phyloP scores from a whole-genome alignment of 2,888 invertebrate genomes.

The Dendrolimus houi region DNA sequence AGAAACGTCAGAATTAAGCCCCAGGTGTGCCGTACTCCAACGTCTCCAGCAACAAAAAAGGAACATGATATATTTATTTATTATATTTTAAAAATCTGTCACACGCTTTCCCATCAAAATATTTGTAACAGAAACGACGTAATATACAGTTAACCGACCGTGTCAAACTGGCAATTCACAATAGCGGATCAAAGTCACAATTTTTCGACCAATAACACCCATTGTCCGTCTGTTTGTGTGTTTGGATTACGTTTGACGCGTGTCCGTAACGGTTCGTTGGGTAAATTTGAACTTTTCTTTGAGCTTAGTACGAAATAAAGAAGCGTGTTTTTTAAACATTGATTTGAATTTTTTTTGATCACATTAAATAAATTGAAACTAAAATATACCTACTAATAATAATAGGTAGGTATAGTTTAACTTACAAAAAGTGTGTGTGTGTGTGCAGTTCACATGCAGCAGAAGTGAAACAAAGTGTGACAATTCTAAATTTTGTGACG shows the following conservation, averaged over 20 bases:
- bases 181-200: constrained; percentile 1
- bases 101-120: background rate
- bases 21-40: too few relatives aligned
- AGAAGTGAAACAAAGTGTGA: too few relatives aligned
- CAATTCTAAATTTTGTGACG: too few relatives aligned
- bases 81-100: background rate
- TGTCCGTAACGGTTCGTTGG: background rate
- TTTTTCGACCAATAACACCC: constrained; percentile 1
- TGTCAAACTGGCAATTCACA: background rate
- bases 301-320: background rate
- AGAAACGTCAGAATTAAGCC: too few relatives aligned
- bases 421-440: too few relatives aligned
- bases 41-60: too few relatives aligned
- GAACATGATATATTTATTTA: too few relatives aligned
- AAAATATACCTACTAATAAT: too few relatives aligned
- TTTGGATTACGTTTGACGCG: background rate
- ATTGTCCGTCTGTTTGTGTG: background rate
- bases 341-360: too few relatives aligned
- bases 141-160: background rate
- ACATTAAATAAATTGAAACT: too few relatives aligned
- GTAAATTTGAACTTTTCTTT: background rate
- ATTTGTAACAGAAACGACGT: background rate
- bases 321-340: background rate
- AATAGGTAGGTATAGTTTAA: too few relatives aligned
- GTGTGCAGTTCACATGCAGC: too few relatives aligned